Evolutionary conservation across 2,113 vertebrate genomes (phyloP).

Genomic region (Osmerus mordax): DNA sequence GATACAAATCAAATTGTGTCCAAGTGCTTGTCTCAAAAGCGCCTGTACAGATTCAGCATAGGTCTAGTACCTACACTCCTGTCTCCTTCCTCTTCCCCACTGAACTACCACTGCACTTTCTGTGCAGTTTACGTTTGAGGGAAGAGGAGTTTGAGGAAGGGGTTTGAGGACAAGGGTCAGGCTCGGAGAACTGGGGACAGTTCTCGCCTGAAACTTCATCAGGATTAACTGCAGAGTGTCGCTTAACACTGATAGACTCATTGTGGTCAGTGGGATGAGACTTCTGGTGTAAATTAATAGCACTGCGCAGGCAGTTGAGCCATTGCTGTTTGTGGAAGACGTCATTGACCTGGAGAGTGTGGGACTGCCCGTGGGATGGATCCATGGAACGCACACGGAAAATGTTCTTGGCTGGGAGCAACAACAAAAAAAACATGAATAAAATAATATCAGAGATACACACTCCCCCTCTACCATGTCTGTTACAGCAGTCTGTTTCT

Average conservation of each 20-base stretch:
- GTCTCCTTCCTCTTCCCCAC: slow-evolving; percentile 60
- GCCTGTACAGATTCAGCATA: not conserved
- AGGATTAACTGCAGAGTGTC: slow-evolving; percentile 36
- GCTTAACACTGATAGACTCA: slow-evolving; percentile 41
- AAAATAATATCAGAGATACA: too few relatives aligned
- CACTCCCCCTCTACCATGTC: too few relatives aligned
- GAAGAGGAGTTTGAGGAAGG: slow-evolving; percentile 34
- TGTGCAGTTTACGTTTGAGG: slow-evolving; percentile 52
- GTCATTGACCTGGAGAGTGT: slow-evolving; percentile 94
- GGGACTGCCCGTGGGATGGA: slow-evolving; percentile 77
- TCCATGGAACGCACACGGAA: slow-evolving; percentile 90
- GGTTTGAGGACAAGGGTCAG: slow-evolving; percentile 45
- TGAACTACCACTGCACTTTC: slow-evolving; percentile 41
- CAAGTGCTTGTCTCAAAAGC: slow-evolving; percentile 5
- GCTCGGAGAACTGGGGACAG: slow-evolving; percentile 39
- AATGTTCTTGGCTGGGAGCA: slow-evolving; percentile 87
- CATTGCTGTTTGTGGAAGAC: slow-evolving; percentile 98
- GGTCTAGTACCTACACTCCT: slow-evolving; percentile 48
- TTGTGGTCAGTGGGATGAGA: slow-evolving; percentile 22
- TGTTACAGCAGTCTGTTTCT: too few relatives aligned
- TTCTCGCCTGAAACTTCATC: slow-evolving; percentile 45
- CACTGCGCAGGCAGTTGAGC: slow-evolving; percentile 86
- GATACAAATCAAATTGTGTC: not conserved
- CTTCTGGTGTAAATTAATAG: slow-evolving; percentile 60
- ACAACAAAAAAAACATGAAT: not conserved